Evolutionary conservation across 1,140 invertebrate species (phyloP), one percentile per base, ranked within the genome.

Genomic region (Lepidurus arcticus): DNA sequence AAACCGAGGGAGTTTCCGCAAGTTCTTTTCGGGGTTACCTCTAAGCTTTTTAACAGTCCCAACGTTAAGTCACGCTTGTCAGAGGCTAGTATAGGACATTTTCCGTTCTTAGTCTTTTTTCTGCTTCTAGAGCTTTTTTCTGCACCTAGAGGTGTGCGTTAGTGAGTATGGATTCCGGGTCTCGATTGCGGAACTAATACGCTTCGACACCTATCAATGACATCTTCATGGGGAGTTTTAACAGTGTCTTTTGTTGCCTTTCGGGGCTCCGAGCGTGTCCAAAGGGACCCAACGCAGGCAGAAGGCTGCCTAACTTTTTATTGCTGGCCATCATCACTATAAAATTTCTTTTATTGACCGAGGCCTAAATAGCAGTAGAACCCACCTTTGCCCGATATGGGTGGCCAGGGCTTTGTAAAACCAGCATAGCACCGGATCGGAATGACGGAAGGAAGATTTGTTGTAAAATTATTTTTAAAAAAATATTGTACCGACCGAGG

Each of bases 261-360:
- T 65, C 16, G 53, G 53, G 13, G 16, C 8, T 65, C 13, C 53
- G 53, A 65, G 53, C 53, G 53, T 65, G 21, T 65, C 53, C 21
- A 65, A 65, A 5, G 16, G 53, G 53, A 65, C 53, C 53, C 53
- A 65, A 65, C 53, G 53, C 53, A 65, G 53, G 16, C 53, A 9
- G 53, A 65, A 65, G 53, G 53, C 13, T 65, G n/a, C 6, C 34
- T 34, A 34, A 65, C 21, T 16, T 65, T 65, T 21, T 65, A 65
- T 65, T 65, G 53, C 53, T 16, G 13, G 53, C 16, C n/a, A 65
- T 65, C 53, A 65, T 65, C 53, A 65, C 53, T 65, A 65, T 65
- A 65, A 65, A 65, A 65, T 65, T 65, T 65, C 53, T 65, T 65
- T 65, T 65, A 65, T 65, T 65, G 53, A 65, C 53, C 21, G 53